phyloP scores from a whole-genome alignment of 2,888 invertebrate genomes.

The Cactoblastis cactorum region DNA sequence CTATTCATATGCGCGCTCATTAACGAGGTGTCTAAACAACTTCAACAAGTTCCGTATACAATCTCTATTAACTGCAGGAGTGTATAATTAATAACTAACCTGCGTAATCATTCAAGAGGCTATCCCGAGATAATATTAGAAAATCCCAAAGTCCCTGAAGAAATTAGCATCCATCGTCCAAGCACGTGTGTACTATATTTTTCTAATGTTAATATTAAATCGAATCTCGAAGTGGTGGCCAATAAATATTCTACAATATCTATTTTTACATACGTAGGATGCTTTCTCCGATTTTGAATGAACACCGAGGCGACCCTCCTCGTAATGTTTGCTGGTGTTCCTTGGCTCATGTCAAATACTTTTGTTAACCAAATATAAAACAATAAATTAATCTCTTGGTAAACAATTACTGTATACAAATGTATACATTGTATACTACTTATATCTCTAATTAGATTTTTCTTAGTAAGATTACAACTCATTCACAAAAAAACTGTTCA shows the following conservation, averaged over 20 bases:
- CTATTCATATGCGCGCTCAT: too few relatives aligned
- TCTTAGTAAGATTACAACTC: too few relatives aligned
- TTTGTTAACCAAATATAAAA: neutral
- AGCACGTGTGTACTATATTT: constrained; percentile 66
- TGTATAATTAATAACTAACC: constrained; percentile 1
- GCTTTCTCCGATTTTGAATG: constrained; percentile 77
- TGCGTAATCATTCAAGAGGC: constrained; percentile 9
- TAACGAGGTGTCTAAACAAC: neutral
- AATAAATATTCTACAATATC: constrained; percentile 74
- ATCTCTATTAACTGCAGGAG: constrained; percentile 1
- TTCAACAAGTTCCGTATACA: neutral
- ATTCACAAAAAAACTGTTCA: too few relatives aligned
- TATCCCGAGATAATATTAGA: constrained; percentile 20
- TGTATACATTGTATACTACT: too few relatives aligned
- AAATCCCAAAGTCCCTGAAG: constrained; percentile 33
- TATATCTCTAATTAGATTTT: too few relatives aligned
- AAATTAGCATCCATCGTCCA: constrained; percentile 46
- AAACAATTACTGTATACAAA: too few relatives aligned
- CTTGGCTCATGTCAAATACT: constrained; percentile 29
- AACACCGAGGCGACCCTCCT: constrained; percentile 69
- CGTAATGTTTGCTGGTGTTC: constrained; percentile 58
- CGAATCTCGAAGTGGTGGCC: constrained; percentile 66
- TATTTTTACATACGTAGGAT: constrained; percentile 75
- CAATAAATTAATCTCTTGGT: too few relatives aligned
- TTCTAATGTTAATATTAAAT: constrained; percentile 71